Base-by-base conservation (phyloP, 2,113 vertebrate genomes). In the Silurus glanis region DNA sequence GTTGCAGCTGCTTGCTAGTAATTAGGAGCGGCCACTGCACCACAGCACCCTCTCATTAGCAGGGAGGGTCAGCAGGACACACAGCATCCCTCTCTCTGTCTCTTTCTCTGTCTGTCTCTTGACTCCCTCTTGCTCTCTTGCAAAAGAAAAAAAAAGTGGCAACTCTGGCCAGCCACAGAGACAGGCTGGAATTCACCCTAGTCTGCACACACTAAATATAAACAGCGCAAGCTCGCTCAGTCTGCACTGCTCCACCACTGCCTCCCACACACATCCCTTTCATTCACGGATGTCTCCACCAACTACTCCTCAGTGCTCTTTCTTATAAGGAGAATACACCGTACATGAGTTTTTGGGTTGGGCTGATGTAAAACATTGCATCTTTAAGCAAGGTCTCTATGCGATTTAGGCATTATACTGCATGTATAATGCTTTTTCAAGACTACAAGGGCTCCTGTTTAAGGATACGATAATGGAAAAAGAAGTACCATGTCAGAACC, bases 21-120 rank as follows among this genome's bases (percentile, higher is more conserved):
- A 95, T 95, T 95, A 95, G 90, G 90, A 92, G 93, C 89, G 90
- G 91, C 93, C 93, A 90, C 90, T 87, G 92, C 86, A 90, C 91
- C 89, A 90, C 90, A 87, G 90, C 92, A 94, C 93, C 93, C 95
- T 95, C 93, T 96, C 94, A 96, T 96, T 95, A 95, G 90, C 91
- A 92, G 93, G 94, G 94, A 89, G 94, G 95, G 93, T 93, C 93
- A 92, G 91, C 90, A 78, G 92, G 93, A 95, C 91, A 91, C 90
- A 89, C 89, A 89, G 90, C 86, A 91, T 90, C 91, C 89, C 93
- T 91, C 89, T 91, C 88, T 88, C 89, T 85, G 88, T 53, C 85
- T 76, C 80, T 58, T 23, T 80, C 66, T 82, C 58, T 64, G 62
- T 85, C 37, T 67, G 13, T 82, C 71, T 85, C 25, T 76, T 78